phyloP scores from a whole-genome alignment of 1,140 invertebrate species.

The Nymphalis io region DNA sequence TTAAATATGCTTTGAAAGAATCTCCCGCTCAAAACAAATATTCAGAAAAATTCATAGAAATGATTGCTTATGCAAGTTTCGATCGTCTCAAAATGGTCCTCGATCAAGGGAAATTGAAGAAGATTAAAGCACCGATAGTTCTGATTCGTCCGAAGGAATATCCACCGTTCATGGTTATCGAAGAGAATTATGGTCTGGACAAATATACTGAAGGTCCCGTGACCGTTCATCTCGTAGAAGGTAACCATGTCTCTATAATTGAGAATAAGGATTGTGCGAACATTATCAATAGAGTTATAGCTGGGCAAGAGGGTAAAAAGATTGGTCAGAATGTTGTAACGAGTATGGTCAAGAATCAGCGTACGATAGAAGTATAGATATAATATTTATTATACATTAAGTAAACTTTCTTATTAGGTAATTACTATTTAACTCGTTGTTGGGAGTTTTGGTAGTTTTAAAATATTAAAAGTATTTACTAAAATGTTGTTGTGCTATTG shows the following conservation, averaged over 20 bases:
- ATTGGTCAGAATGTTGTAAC: slow-evolving; percentile 31
- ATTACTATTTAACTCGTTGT: too few species aligned
- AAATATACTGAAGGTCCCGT: slow-evolving; percentile 78
- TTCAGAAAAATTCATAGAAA: slow-evolving; percentile 75
- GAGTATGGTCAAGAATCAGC: background rate
- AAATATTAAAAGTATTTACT: too few species aligned
- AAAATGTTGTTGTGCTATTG: too few species aligned
- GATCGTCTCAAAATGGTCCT: slow-evolving; percentile 82
- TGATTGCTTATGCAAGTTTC: slow-evolving; percentile 78
- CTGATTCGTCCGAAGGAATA: slow-evolving; percentile 84
- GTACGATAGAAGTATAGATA: background rate
- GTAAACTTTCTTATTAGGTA: too few species aligned
- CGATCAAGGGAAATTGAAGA: slow-evolving; percentile 64
- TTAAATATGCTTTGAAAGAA: slow-evolving; percentile 57
- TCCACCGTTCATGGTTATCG: slow-evolving; percentile 70
- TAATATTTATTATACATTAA: too few species aligned
- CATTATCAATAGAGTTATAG: slow-evolving; percentile 81
- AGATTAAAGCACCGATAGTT: slow-evolving; percentile 82
- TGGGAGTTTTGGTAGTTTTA: too few species aligned
- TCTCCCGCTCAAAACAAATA: slow-evolving; percentile 70
- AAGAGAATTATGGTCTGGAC: slow-evolving; percentile 85
- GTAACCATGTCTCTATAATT: slow-evolving; percentile 87
- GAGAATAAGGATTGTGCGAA: slow-evolving; percentile 83
- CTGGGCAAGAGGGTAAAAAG: slow-evolving; percentile 39
- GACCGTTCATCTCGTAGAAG: slow-evolving; percentile 83